Evolutionary conservation across 2,888 invertebrate species (phyloP), one percentile per base, ranked within the genome.

Genomic region (Agriopis marginaria): DNA sequence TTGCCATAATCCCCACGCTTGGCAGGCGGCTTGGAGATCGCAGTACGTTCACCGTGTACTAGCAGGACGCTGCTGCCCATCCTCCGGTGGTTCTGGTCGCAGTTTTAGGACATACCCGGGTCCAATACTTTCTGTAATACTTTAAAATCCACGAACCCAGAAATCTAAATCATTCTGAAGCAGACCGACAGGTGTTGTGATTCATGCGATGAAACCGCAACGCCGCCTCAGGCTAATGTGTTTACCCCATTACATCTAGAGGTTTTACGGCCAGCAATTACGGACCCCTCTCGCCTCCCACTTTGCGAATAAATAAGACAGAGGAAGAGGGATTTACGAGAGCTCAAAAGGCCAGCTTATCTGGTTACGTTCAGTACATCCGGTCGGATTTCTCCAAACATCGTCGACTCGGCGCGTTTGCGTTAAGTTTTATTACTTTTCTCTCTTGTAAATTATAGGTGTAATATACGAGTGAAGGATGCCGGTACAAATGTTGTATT

Each of bases 371-470:
- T 84, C 84, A 84, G 84, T 82, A 81, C 81, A 79, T 80, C 80
- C 75, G 78, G 80, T 78, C 84, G 85, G 88, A 91, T 89, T 89
- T 89, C 88, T 85, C 87, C 90, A 89, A 91, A 92, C 90, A 91
- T 82, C 85, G 87, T 81, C 79, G 82, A 87, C 80, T 85, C 85
- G 84, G 84, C 83, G 87, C 85, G 88, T 88, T 89, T 88, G 87
- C 89, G 89, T 92, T 89, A 92, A 92, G 91, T 92, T 93, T 93
- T 91, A 92, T 90, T 89, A 88, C 90, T 90, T 90, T 87, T 88
- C 84, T 85, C 86, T 86, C 85, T 88, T 89, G 87, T 89, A 89
- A 91, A 91, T 91, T 91, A 89, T 89, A 87, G 83, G 85, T 85
- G 86, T 88, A 85, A 89, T 91, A 87, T 89, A 88, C 79, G 81